Base-by-base conservation (phyloP, 2,888 invertebrate species). In the Eristalis tenax region DNA sequence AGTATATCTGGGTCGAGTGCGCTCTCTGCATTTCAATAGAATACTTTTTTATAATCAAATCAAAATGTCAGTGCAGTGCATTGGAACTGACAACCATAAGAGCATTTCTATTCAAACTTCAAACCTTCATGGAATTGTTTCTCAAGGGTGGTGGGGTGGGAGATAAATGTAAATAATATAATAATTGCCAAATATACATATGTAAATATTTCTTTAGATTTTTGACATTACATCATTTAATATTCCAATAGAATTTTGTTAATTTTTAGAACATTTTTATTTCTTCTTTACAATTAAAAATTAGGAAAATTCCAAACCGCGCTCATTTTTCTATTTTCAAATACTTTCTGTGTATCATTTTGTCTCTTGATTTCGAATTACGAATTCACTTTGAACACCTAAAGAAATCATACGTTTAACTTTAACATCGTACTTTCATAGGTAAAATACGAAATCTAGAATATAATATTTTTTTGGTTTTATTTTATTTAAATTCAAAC, bases 271-370 rank as follows among this genome's bases (percentile, higher is more conserved):
- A 59, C 23, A 26, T 65, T 57, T 35, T 11, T 43, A 56, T 38
- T 13, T 59, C 63, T 64, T 56, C 11, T 28, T 68, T 85, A 80
- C 22, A 66, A 5, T 75, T 66, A 82, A 50, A 50, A 88, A 87
- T 83, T 89, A 89, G 88, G 88, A 89, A 88, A 88, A 87, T 87
- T 82, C 71, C 83, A 81, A 87, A 89, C 89, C 89, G 89, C 88
- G 89, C 88, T 89, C 89, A 79, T 78, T 75, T 78, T 75, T 73
- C 57, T 18, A 71, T 63, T 85, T 64, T 73, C 40, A 56, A 35
- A 40, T 50, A 13, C 59, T 70, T 57, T 32, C 32, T 63, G 11
- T 50, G 50, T 18, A 50, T 50, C 50, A 18, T 77, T 73, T 64
- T 56, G 2, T 61, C 26, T 35, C 40, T n/a, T 50, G 43, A n/a